Evolutionary conservation across 2,888 invertebrate genomes (phyloP).

Genomic region (Empis livida): DNA sequence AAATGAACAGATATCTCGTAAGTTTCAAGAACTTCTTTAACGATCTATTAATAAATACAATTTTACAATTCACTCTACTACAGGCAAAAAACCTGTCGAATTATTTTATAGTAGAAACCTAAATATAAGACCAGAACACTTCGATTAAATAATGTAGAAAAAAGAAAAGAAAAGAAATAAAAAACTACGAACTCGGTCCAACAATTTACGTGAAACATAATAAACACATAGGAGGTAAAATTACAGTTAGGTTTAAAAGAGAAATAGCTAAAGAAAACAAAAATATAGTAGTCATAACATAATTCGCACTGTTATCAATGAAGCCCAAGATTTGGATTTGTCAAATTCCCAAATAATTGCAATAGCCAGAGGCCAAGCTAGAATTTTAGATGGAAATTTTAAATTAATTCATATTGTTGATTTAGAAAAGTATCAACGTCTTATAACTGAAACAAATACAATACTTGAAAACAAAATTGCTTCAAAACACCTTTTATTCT

Average conservation of each 20-base stretch:
- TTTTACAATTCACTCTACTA: constrained; percentile 10
- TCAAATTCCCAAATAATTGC: background rate
- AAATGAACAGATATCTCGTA: constrained; percentile 2
- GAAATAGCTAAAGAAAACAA: too few relatives aligned
- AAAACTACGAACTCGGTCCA: too few relatives aligned
- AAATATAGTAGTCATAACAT: constrained; percentile 3
- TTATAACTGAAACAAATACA: background rate
- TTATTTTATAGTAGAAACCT: constrained; percentile 9
- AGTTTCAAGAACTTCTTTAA: constrained; percentile 11
- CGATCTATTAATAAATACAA: constrained; percentile 11
- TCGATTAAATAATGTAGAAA: constrained; percentile 5
- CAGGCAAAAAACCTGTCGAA: constrained; percentile 11
- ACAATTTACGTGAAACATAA: too few relatives aligned
- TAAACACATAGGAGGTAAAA: too few relatives aligned
- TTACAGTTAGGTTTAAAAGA: too few relatives aligned
- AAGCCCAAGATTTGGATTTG: constrained; percentile 2
- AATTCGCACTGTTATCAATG: background rate
- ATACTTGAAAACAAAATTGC: background rate
- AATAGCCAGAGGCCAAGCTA: background rate
- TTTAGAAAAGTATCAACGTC: constrained; percentile 1
- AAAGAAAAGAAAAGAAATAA: constrained; percentile 8
- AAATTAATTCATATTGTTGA: constrained; percentile 1
- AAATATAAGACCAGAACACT: constrained; percentile 6
- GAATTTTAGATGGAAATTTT: constrained; percentile 2
- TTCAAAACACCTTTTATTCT: background rate